Percentiles rank a stretch among this genome's conserved stretches.
These are phyloP conservation scores for Arizona elegans DNA, from an alignment of 2,113 vertebrate species.

Conservation along the genomic window DNA sequence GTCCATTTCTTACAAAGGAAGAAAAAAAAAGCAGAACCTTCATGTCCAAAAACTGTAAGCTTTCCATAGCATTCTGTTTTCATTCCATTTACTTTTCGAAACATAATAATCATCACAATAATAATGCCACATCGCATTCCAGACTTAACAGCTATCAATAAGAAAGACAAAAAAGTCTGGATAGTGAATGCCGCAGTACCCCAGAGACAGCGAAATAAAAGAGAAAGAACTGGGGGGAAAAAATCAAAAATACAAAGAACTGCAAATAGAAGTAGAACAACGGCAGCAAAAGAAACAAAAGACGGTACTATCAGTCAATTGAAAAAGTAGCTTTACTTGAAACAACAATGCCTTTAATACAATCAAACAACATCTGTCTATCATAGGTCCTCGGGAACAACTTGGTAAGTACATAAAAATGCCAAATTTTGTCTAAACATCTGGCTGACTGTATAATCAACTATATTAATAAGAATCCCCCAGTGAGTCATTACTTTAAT, in stretches of 20 bases:
- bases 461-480: neutral
- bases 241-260: neutral
- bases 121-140: neutral
- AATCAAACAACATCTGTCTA: neutral
- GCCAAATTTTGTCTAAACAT: neutral
- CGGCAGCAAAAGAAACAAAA: neutral
- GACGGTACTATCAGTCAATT: neutral
- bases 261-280: neutral
- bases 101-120: neutral
- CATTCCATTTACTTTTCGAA: neutral
- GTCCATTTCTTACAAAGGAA: neutral
- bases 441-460: neutral
- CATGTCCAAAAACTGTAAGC: neutral
- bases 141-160: neutral
- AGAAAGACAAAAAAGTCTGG: neutral
- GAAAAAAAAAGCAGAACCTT: neutral
- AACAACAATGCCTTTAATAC: neutral
- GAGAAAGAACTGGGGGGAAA: neutral
- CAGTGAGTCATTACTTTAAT: neutral
- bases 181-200: neutral
- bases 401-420: neutral
- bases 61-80: neutral
- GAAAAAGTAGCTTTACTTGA: neutral
- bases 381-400: neutral
- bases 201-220: neutral